A percentile compares a stretch with the other conserved stretches of the same genome.
phyloP scores from a whole-genome alignment of 2,113 vertebrate species.

The Pomatostomus ruficeps region DNA sequence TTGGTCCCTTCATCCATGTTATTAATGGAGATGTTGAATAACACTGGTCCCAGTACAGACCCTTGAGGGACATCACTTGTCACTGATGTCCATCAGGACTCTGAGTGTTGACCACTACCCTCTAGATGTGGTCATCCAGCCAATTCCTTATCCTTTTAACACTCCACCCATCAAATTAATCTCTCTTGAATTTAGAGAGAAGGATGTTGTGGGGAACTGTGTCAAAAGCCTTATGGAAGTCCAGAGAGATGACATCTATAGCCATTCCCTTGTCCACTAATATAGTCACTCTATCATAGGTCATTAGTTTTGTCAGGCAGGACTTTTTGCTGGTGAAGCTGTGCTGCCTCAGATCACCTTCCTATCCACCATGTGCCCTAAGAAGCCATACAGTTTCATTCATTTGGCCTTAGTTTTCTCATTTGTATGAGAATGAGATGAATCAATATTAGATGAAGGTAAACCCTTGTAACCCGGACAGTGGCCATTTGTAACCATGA shows the following conservation, averaged over 20 bases:
- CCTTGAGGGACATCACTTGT: background rate
- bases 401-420: background rate
- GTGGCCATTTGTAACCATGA: background rate
- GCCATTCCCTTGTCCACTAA: background rate
- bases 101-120: background rate
- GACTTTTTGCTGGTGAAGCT: background rate
- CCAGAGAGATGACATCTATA: background rate
- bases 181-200: background rate
- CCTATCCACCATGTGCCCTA: background rate
- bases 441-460: background rate
- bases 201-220: background rate
- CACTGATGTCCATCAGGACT: background rate
- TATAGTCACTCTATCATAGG: no score
- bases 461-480: background rate
- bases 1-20: accelerated
- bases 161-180: accelerated
- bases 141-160: background rate
- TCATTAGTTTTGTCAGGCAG: background rate
- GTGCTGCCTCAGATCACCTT: background rate
- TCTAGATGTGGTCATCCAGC: background rate
- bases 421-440: accelerated
- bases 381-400: background rate
- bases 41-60: accelerated
- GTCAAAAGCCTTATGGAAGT: background rate
- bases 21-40: background rate